These are phyloP conservation scores for Apodemus sylvaticus DNA, from an alignment of 2,113 vertebrate species.

Conservation along the genomic window DNA sequence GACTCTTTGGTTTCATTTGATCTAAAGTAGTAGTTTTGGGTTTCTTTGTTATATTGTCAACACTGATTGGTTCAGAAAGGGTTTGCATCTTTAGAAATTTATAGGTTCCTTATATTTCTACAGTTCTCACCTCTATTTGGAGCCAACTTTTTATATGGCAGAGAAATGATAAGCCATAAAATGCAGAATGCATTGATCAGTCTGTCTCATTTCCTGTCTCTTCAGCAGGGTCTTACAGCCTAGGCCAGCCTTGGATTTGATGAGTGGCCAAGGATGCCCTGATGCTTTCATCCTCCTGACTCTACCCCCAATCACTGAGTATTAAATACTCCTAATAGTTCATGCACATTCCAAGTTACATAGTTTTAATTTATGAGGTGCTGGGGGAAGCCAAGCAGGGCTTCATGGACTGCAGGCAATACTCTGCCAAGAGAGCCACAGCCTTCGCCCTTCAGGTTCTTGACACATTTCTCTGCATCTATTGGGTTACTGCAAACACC, in stretches of 20 bases:
- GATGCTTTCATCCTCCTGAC: not conserved
- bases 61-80: not conserved
- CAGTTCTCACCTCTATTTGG: not conserved
- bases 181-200: not conserved
- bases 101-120: not conserved
- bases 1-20: not conserved
- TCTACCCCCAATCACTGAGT: not conserved
- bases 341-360: not conserved
- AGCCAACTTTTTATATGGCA: not conserved
- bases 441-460: not conserved
- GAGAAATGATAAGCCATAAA: not conserved
- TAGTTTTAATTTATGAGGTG: not conserved
- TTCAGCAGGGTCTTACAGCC: not conserved
- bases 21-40: not conserved
- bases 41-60: not conserved
- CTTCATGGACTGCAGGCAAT: not conserved
- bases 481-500: not conserved
- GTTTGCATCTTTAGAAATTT: not conserved
- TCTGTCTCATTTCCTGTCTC: not conserved
- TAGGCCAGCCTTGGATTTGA: not conserved
- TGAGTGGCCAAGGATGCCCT: not conserved
- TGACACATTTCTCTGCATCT: not conserved
- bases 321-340: too few relatives aligned
- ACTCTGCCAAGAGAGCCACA: not conserved
- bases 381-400: not conserved